Base-by-base conservation (phyloP, 1,140 invertebrate species). In the Augochlora pura region DNA sequence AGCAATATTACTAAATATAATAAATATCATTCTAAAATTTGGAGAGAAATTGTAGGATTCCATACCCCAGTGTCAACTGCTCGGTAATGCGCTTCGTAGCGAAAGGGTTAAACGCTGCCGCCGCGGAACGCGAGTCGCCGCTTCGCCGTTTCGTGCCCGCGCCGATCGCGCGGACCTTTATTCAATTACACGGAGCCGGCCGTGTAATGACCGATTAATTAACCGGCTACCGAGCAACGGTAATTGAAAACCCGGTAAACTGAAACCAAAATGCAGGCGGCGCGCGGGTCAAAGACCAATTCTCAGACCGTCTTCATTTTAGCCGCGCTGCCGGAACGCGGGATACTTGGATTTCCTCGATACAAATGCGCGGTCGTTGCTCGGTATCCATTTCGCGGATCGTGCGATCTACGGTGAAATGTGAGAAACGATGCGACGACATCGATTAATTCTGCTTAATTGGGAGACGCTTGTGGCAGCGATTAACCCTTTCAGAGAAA, bases 151-250 rank as follows among this genome's bases (percentile, higher is more conserved):
- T 57, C 54, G 54, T 57, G 54, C n/a, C 21, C 1, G 21, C 9
- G 9, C 54, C 54, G 54, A 57, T 57, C n/a, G 54, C 54, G 1
- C 54, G 54, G n/a, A 57, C 18, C 54, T 57, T n/a, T 21, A 57
- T 57, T 57, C 21, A 57, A 57, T 57, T 57, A 57, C 18, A 57
- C n/a, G 54, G 21, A 9, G n/a, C 54, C 18, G 54, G 7, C n/a
- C 54, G 54, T 57, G 54, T 57, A 57, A 57, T 57, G 54, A 57
- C 18, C 54, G 54, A 57, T 57, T 57, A 57, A 57, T 57, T n/a
- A 21, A 7, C 7, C 18, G 0, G 54, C 21, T 57, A n/a, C 21
- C 54, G 21, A 57, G 21, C 21, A n/a, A 57, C 21, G 42, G 54
- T 57, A 57, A 57, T 57, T n/a, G 21, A n/a, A 57, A n/a, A n/a